Conservation (phyloP, 2,888 invertebrate species). For the Stegophylla sp. region DNA sequence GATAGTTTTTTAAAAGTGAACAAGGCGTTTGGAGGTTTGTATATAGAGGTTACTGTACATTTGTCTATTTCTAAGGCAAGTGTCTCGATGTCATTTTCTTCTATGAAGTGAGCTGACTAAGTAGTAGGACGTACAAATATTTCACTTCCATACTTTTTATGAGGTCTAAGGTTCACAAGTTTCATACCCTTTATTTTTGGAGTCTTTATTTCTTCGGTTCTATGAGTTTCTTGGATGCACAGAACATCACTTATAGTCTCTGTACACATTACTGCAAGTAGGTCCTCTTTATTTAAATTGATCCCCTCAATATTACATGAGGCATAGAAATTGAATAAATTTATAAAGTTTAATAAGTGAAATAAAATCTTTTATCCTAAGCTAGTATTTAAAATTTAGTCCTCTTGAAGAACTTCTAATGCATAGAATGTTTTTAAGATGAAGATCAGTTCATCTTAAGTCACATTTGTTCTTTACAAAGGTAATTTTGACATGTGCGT, state of each 20-base stretch:
- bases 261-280: slow-evolving; percentile 8
- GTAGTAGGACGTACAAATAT: slow-evolving; percentile 19
- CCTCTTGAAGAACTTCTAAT: too few species aligned
- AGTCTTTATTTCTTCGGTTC: slow-evolving; percentile 6
- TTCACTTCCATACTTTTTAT: slow-evolving; percentile 37
- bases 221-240: slow-evolving; percentile 3
- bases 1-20: slow-evolving; percentile 6
- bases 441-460: too few species aligned
- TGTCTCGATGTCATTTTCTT: slow-evolving; percentile 21
- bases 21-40: slow-evolving; percentile 28
- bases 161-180: slow-evolving; percentile 4
- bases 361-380: too few species aligned
- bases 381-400: too few species aligned
- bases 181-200: slow-evolving; percentile 39
- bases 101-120: not conserved
- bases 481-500: too few species aligned
- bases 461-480: too few species aligned
- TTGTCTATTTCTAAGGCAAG: slow-evolving; percentile 25
- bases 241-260: slow-evolving; percentile 5
- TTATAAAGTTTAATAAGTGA: too few species aligned
- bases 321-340: too few species aligned
- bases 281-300: not conserved
- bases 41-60: slow-evolving; percentile 30
- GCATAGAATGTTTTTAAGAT: too few species aligned
- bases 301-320: too few species aligned